These are phyloP conservation scores for Ursus arctos DNA, from an alignment of 2,113 vertebrate species.

Conservation along the genomic window DNA sequence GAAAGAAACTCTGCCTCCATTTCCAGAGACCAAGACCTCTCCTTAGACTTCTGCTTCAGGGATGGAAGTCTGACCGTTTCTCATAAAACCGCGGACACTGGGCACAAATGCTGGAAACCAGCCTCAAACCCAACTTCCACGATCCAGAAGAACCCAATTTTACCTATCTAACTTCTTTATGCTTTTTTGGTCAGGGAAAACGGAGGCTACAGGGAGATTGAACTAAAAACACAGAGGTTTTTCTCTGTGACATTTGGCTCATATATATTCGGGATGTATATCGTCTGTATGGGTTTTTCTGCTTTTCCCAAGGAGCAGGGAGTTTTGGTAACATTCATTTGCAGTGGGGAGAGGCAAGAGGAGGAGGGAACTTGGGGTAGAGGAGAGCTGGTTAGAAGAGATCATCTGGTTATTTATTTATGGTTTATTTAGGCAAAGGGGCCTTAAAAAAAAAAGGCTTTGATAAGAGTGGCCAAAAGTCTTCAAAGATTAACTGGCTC, in stretches of 20 bases:
- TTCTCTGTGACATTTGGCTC: neutral
- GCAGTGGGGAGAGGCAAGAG: neutral
- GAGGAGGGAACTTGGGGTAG: neutral
- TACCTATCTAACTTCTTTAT: neutral
- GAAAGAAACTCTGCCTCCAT: neutral
- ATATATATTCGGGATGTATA: neutral
- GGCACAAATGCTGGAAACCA: accelerated
- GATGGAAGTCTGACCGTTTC: conserved; percentile 29
- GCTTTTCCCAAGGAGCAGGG: neutral
- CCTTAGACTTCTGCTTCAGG: neutral
- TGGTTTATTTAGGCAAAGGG: conserved; percentile 82
- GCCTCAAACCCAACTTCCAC: accelerated
- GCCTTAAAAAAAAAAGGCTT: conserved; percentile 80
- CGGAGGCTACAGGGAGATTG: neutral
- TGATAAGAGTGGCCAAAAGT: conserved; percentile 84
- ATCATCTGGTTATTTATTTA: conserved; percentile 45
- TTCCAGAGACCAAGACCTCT: neutral
- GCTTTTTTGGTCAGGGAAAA: conserved; percentile 31
- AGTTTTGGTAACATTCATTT: neutral
- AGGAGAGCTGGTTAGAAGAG: neutral
- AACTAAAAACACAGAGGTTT: neutral
- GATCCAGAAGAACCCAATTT: neutral
- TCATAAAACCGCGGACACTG: neutral
- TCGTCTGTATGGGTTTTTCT: neutral
- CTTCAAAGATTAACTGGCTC: conserved; percentile 85